A percentile compares a stretch with the other conserved stretches of the same genome.
These are phyloP conservation scores for Acestrorhynchus altus DNA, from an alignment of 2,797 vertebrate genomes.

Conservation along the genomic window DNA sequence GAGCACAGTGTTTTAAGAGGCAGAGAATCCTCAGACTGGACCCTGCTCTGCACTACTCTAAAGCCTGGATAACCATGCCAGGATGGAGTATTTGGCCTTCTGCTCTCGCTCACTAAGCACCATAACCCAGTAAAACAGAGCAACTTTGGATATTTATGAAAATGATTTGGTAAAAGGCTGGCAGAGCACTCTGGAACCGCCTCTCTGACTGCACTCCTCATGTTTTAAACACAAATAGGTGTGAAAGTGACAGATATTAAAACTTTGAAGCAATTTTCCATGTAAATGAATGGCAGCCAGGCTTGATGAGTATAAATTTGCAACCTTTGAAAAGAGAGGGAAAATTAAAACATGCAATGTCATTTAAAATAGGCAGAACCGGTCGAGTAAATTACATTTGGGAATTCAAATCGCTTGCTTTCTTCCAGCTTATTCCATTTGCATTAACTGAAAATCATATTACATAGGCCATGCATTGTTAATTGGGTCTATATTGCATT, in stretches of 20 bases:
- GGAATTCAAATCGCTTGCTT: conserved; percentile 82
- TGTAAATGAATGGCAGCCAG: conserved; percentile 86
- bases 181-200: conserved; percentile 45
- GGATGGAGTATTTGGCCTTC: conserved; percentile 49
- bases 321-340: conserved; percentile 75
- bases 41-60: conserved; percentile 47
- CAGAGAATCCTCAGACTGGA: conserved; percentile 51
- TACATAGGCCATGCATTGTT: conserved; percentile 90
- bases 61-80: conserved; percentile 47
- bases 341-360: conserved; percentile 88
- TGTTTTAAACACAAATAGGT: conserved; percentile 81
- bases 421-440: conserved; percentile 84
- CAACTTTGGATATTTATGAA: conserved; percentile 23
- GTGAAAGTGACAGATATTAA: conserved; percentile 78
- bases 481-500: conserved; percentile 91
- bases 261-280: conserved; percentile 84
- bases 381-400: conserved; percentile 85
- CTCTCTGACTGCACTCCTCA: conserved; percentile 72
- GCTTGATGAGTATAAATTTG: conserved; percentile 87
- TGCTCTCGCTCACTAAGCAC: conserved; percentile 53
- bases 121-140: conserved; percentile 13
- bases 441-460: conserved; percentile 88
- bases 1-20: conserved; percentile 60
- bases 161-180: conserved; percentile 31
- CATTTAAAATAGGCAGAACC: conserved; percentile 88